These are phyloP conservation scores for Mormyrus lacerda DNA, from an alignment of 2,113 vertebrate species.

Conservation along the genomic window DNA sequence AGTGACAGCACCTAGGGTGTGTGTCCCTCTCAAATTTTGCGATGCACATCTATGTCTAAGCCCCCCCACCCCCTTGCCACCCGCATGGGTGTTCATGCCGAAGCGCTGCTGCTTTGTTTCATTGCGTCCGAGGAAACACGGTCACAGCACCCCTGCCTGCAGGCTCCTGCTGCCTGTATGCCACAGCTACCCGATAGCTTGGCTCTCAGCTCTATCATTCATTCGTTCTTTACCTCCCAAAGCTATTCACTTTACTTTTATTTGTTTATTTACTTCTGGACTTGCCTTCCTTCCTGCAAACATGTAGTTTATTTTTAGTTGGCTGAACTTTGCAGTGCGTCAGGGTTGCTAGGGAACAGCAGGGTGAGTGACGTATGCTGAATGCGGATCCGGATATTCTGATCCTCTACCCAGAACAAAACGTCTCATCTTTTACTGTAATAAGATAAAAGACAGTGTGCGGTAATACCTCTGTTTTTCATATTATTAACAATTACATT, in stretches of 20 bases:
- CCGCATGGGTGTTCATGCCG: not conserved
- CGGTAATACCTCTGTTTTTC: not conserved
- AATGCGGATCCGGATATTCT: slow-evolving; percentile 11
- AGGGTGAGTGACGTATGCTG: slow-evolving; percentile 48
- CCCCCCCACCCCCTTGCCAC: not conserved
- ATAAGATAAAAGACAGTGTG: not conserved
- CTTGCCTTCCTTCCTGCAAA: slow-evolving; percentile 49
- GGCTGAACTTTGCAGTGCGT: slow-evolving; percentile 53
- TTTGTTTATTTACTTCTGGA: slow-evolving; percentile 20
- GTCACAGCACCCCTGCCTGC: too few relatives aligned
- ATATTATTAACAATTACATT: not conserved
- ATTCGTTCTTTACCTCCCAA: slow-evolving; percentile 22
- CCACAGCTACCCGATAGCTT: not conserved
- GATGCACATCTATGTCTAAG: not conserved
- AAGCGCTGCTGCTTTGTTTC: not conserved
- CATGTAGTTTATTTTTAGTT: slow-evolving; percentile 58
- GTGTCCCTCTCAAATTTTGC: not conserved
- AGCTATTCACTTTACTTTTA: slow-evolving; percentile 38
- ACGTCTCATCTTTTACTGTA: not conserved
- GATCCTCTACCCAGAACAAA: slow-evolving; percentile 24
- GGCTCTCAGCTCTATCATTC: not conserved
- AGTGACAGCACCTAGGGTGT: not conserved
- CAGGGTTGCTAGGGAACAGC: slow-evolving; percentile 57
- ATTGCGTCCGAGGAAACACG: not conserved
- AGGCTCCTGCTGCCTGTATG: not conserved